Conservation (phyloP, 2,797 vertebrate species). For the Poecilia picta region DNA sequence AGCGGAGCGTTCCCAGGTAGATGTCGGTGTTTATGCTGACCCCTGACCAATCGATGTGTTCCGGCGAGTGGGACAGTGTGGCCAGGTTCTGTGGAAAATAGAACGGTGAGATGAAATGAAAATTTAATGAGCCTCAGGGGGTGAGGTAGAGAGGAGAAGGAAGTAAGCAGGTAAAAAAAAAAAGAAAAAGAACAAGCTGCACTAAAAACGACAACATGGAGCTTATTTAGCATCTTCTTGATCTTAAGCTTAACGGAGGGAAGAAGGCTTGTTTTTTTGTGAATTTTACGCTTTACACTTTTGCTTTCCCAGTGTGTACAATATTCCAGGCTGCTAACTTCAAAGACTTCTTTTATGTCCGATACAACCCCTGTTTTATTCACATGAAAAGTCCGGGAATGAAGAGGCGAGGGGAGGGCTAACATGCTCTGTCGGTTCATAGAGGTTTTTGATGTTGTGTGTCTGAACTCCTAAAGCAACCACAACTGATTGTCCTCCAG, state of each 20-base stretch:
- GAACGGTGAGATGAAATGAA: not conserved
- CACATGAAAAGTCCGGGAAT: slow-evolving; percentile 33
- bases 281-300: not conserved
- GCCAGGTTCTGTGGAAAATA: slow-evolving; percentile 58
- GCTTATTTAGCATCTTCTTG: not conserved
- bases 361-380: slow-evolving; percentile 38
- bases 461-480: slow-evolving; percentile 10
- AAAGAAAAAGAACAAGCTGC: not conserved
- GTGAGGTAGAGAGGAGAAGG: not conserved
- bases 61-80: slow-evolving; percentile 53
- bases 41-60: slow-evolving; percentile 77
- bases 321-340: slow-evolving; percentile 24
- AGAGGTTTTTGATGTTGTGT: slow-evolving; percentile 52
- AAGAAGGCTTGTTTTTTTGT: not conserved
- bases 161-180: not conserved
- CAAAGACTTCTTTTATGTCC: slow-evolving; percentile 55
- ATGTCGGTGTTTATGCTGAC: slow-evolving; percentile 81
- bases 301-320: slow-evolving; percentile 1
- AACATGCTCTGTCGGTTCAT: slow-evolving; percentile 42
- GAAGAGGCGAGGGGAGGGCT: slow-evolving; percentile 26
- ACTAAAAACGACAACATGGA: not conserved
- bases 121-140: slow-evolving; percentile 2
- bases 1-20: slow-evolving; percentile 77
- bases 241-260: not conserved
- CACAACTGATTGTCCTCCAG: slow-evolving; percentile 18